Evolutionary conservation across 2,113 vertebrate species (phyloP).

Genomic region (Halichoerus grypus): DNA sequence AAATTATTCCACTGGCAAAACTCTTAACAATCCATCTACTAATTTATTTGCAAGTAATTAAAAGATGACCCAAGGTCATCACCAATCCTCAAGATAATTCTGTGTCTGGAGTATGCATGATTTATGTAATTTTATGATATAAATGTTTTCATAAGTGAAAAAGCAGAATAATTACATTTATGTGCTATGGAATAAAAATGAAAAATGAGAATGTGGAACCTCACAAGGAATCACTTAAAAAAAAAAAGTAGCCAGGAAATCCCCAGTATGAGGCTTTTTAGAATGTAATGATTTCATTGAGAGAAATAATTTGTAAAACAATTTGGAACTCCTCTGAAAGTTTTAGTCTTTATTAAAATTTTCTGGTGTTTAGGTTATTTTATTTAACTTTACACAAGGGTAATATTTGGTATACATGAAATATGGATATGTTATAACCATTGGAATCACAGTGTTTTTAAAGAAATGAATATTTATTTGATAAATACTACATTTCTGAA

Average conservation of each 20-base stretch:
- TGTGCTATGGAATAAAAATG: conserved; percentile 19
- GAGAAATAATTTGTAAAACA: conserved; percentile 64
- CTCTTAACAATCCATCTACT: background rate
- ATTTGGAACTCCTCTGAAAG: conserved; percentile 29
- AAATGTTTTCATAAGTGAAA: conserved; percentile 46
- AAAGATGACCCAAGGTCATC: conserved; percentile 8
- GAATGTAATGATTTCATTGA: conserved; percentile 57
- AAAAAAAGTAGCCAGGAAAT: background rate
- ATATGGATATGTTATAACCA: background rate
- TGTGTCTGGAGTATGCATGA: background rate
- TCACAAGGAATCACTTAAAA: background rate
- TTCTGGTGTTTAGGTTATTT: conserved; percentile 32
- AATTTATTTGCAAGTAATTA: conserved; percentile 32
- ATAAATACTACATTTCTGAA: conserved; percentile 35
- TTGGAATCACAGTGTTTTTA: background rate
- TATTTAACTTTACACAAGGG: background rate
- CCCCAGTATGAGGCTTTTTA: background rate
- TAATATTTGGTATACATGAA: background rate
- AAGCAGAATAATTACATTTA: conserved; percentile 36
- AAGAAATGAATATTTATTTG: conserved; percentile 47
- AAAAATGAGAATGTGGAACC: background rate
- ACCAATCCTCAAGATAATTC: conserved; percentile 35
- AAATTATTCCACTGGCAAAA: background rate
- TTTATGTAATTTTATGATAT: conserved; percentile 36
- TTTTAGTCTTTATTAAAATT: conserved; percentile 11